Evolutionary conservation across 2,113 vertebrate species (phyloP).

Genomic region (Phyllopteryx taeniolatus): DNA sequence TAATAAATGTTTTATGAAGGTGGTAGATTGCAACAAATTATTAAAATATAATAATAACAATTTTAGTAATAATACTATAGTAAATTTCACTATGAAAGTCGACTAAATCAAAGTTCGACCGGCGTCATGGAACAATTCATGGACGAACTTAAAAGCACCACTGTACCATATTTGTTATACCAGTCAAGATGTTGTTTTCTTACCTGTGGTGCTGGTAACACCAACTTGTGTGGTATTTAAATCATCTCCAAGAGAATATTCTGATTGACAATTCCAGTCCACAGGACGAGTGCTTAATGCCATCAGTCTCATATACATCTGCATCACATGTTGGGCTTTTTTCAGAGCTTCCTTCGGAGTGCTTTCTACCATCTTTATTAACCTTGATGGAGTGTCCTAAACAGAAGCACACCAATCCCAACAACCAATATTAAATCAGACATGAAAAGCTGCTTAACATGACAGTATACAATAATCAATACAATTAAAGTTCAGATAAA

Average conservation of each 20-base stretch:
- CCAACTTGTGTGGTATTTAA: background rate
- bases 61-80: too few species aligned
- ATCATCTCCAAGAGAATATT: constrained; percentile 2
- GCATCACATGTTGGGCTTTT: constrained; percentile 7
- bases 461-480: background rate
- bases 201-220: constrained; percentile 4
- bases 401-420: background rate
- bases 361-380: constrained; percentile 2
- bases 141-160: background rate
- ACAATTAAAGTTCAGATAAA: background rate
- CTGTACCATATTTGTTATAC: background rate
- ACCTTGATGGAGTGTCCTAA: constrained; percentile 15
- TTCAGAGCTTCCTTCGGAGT: constrained; percentile 19
- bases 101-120: too few species aligned
- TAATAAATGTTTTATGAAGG: too few species aligned
- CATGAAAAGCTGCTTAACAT: background rate
- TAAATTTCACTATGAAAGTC: too few species aligned
- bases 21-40: too few species aligned
- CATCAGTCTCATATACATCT: constrained; percentile 22
- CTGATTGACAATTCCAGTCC: constrained; percentile 18
- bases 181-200: background rate
- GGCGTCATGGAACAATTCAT: background rate
- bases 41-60: too few species aligned
- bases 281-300: constrained; percentile 1
- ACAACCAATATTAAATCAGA: background rate